Base-by-base conservation (phyloP, 2,113 vertebrate species). In the Cyanoramphus novaezelandiae region DNA sequence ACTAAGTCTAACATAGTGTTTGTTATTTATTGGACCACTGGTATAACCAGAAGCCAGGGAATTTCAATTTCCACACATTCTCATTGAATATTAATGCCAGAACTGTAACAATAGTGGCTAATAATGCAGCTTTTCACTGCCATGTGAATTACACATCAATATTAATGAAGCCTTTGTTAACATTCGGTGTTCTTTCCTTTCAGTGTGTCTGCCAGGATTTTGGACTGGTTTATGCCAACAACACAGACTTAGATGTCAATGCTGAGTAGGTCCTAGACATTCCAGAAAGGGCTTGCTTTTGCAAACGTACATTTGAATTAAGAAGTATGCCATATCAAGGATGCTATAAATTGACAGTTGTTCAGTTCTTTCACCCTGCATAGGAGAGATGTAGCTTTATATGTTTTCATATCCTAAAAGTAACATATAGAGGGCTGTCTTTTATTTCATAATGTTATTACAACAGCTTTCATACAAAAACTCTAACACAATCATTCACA, bases 101-200 rank as follows among this genome's bases (percentile, higher is more conserved):
- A 93, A 93, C 76, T 41, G 81, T 94, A 96, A 96, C 95, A 97
- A 97, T 92, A 92, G 94, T 81, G 86, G 91, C 96, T 97, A 97
- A 97, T 97, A 97, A 97, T 90, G 87, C 92, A 92, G 95, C 92
- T 95, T 93, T 95, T 92, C 6, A 3, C 90, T 92, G 82, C 95
- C 89, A 87, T 96, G 93, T 92, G 95, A 97, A 97, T 97, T 96
- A 92, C 64, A 44, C 92, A 97, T 97, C 96, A 97, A 97, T 97
- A 97, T 97, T 97, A 97, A 97, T 97, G 96, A 97, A 93, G 93
- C 49, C 87, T 96, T 97, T 96, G 96, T 97, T 97, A 97, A 97
- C 79, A 95, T 88, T 88, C 95, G 63, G 10, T 70, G 63, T 91
- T 96, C 92, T 90, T 95, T 94, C 60, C 70, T 53, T 76, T 82